phyloP scores from a whole-genome alignment of 1,140 invertebrate genomes.

The Atta cephalotes region DNA sequence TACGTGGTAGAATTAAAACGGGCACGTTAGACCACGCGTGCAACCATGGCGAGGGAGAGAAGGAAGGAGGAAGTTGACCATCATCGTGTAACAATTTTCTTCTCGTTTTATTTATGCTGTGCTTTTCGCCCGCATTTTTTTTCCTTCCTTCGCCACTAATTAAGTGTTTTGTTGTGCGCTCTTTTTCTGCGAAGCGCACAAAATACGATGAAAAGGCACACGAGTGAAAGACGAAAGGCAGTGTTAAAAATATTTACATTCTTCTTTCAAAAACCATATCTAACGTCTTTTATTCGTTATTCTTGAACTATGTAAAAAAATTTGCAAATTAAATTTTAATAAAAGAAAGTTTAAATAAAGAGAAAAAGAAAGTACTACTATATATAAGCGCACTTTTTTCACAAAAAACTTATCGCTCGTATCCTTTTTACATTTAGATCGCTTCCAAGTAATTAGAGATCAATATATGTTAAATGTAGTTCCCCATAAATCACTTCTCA shows the following conservation, averaged over 20 bases:
- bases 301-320: not conserved
- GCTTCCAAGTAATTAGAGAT: constrained; percentile 32
- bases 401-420: not conserved
- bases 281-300: not conserved
- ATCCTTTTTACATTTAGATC: constrained; percentile 10
- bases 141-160: constrained; percentile 36
- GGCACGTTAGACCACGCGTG: constrained; percentile 19
- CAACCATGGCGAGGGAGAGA: not conserved
- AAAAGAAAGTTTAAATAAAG: not conserved
- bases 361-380: not conserved
- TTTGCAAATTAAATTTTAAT: not conserved
- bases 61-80: constrained; percentile 6
- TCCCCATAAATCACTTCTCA: constrained; percentile 31
- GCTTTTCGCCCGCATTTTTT: constrained; percentile 37
- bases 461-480: constrained; percentile 35
- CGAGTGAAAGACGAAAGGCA: not conserved
- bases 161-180: constrained; percentile 30
- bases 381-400: not conserved
- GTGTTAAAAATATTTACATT: constrained; percentile 8
- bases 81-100: constrained; percentile 50
- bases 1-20: constrained; percentile 60
- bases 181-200: constrained; percentile 15
- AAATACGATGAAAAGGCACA: not conserved
- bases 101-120: constrained; percentile 12
- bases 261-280: not conserved